These are phyloP conservation scores for Phacellophora camtschatica DNA, from an alignment of 30 jellyfish, hydroid and myxozoan species.

Conservation along the genomic window DNA sequence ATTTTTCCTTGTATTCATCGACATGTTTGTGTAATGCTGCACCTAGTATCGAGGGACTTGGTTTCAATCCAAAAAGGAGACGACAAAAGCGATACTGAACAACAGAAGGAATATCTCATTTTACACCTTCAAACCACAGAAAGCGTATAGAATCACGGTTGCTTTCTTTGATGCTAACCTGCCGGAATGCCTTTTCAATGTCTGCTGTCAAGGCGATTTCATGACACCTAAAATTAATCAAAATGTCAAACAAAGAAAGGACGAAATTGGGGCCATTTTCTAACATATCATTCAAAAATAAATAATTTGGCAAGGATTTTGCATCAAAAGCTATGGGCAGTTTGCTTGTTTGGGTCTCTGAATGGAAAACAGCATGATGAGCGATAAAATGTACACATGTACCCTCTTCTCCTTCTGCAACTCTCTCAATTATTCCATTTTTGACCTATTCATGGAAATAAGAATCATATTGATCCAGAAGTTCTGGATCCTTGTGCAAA, in stretches of 20 bases:
- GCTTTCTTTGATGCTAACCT: not conserved
- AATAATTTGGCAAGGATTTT: not conserved
- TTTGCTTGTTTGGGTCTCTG: not conserved
- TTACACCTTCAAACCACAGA: slow-evolving; percentile 12
- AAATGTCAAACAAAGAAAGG: slow-evolving; percentile 23
- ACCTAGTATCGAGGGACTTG: slow-evolving; percentile 38
- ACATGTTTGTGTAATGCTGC: slow-evolving; percentile 11
- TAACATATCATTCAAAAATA: not conserved
- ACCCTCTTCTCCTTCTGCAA: not conserved
- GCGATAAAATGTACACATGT: not conserved
- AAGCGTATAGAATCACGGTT: slow-evolving; percentile 9
- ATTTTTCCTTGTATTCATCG: not conserved
- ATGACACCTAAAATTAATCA: slow-evolving; percentile 9
- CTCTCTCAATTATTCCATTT: not conserved
- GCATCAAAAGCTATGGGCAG: slow-evolving; percentile 10
- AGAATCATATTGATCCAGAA: not conserved
- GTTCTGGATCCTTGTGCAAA: not conserved
- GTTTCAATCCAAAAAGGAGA: slow-evolving; percentile 3
- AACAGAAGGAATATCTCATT: slow-evolving; percentile 4
- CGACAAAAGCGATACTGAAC: slow-evolving; percentile 31
- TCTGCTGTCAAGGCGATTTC: slow-evolving; percentile 4
- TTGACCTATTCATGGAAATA: not conserved
- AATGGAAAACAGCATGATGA: not conserved
- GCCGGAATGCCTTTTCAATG: not conserved
- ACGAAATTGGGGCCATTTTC: not conserved